Percentiles rank a stretch among this genome's conserved stretches.
These are phyloP conservation scores for Garrulus glandarius DNA, from an alignment of 2,797 vertebrate genomes.

Conservation along the genomic window DNA sequence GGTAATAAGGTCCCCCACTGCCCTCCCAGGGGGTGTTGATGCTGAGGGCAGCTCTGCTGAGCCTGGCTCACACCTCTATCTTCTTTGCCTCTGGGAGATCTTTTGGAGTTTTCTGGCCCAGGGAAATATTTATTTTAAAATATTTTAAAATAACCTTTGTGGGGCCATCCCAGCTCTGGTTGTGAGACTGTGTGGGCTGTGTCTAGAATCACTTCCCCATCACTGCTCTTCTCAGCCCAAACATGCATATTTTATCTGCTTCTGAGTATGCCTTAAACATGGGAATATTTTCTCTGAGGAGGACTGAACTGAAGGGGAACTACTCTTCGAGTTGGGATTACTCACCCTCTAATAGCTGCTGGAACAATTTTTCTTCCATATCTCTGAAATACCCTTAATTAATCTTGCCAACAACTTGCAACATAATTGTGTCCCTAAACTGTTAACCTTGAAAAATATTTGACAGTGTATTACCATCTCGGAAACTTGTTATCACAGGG, in stretches of 20 bases:
- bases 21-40: rapidly evolving
- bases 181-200: neutral
- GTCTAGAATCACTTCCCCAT: neutral
- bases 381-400: slow-evolving; percentile 59
- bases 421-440: slow-evolving; percentile 60
- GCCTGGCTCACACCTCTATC: neutral
- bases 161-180: neutral
- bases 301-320: neutral
- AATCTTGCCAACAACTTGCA: slow-evolving; percentile 51
- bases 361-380: slow-evolving; percentile 1
- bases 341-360: neutral
- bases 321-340: neutral
- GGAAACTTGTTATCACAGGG: slow-evolving; percentile 33
- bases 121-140: neutral
- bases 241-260: neutral
- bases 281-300: neutral
- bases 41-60: neutral
- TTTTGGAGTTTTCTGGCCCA: neutral
- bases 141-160: neutral
- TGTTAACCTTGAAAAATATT: slow-evolving; percentile 66
- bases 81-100: neutral
- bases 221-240: neutral
- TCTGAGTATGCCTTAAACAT: neutral
- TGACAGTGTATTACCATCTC: slow-evolving; percentile 51
- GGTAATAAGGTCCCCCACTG: neutral